Conservation (phyloP, 1,140 invertebrate genomes). For the Psilanteris sp. region DNA sequence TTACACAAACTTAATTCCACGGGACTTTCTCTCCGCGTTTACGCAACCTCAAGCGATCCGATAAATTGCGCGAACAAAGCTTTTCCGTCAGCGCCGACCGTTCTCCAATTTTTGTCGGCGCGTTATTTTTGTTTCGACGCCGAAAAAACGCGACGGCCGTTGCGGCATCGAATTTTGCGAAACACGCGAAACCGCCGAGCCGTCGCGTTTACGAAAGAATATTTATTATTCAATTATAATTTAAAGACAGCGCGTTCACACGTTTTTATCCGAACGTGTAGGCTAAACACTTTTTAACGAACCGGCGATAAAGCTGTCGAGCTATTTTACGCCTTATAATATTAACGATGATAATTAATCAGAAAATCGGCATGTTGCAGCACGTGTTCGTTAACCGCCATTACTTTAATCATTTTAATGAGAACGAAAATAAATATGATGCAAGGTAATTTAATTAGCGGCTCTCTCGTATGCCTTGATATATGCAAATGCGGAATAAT, state of each 20-base stretch:
- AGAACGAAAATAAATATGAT: conserved; percentile 38
- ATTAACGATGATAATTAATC: conserved; percentile 51
- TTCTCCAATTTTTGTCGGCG: not conserved
- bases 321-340: conserved; percentile 16
- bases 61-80: conserved; percentile 28
- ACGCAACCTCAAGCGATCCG: conserved; percentile 46
- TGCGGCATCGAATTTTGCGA: no score
- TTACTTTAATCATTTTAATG: conserved; percentile 46
- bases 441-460: conserved; percentile 48
- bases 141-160: not conserved
- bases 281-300: conserved; percentile 23
- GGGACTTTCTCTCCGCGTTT: conserved; percentile 69
- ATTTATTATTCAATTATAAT: conserved; percentile 33
- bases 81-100: not conserved
- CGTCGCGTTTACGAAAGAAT: conserved; percentile 16
- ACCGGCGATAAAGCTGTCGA: conserved; percentile 3
- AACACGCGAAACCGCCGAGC: no score
- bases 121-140: no score
- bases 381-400: conserved; percentile 36
- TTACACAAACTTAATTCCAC: conserved; percentile 73
- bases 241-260: conserved; percentile 23
- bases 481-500: no score
- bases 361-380: conserved; percentile 36
- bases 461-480: conserved; percentile 19
- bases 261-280: conserved; percentile 28